Evolutionary conservation across 2,113 vertebrate genomes (phyloP).

Genomic region (Axis porcinus): DNA sequence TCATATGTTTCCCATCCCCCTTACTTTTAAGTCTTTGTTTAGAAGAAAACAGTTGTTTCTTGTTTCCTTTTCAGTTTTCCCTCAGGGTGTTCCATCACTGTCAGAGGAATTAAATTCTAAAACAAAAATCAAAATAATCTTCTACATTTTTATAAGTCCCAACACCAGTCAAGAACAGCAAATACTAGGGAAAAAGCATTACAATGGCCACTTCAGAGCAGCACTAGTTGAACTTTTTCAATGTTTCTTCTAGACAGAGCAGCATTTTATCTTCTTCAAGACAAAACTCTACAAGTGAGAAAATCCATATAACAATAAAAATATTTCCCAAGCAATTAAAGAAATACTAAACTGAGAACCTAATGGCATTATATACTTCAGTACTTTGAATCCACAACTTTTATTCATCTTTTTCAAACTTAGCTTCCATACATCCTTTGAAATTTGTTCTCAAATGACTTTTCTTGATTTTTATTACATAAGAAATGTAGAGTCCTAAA

Average conservation of each 20-base stretch:
- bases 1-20: not conserved
- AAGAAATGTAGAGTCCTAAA: constrained; percentile 2
- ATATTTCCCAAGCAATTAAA: constrained; percentile 19
- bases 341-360: constrained; percentile 19
- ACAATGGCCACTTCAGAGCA: not conserved
- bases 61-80: not conserved
- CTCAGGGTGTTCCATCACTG: constrained; percentile 51
- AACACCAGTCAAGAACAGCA: not conserved
- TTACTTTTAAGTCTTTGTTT: not conserved
- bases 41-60: constrained; percentile 8
- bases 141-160: not conserved
- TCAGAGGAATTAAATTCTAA: constrained; percentile 47
- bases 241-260: not conserved
- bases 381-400: not conserved
- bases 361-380: not conserved
- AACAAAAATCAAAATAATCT: constrained; percentile 42
- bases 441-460: not conserved
- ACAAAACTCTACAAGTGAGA: constrained; percentile 16
- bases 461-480: not conserved
- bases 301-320: constrained; percentile 1
- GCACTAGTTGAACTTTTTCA: not conserved
- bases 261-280: not conserved
- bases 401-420: not conserved
- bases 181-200: not conserved
- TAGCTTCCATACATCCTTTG: not conserved